phyloP scores from a whole-genome alignment of 2,113 vertebrate genomes.

The Saguinus midas region DNA sequence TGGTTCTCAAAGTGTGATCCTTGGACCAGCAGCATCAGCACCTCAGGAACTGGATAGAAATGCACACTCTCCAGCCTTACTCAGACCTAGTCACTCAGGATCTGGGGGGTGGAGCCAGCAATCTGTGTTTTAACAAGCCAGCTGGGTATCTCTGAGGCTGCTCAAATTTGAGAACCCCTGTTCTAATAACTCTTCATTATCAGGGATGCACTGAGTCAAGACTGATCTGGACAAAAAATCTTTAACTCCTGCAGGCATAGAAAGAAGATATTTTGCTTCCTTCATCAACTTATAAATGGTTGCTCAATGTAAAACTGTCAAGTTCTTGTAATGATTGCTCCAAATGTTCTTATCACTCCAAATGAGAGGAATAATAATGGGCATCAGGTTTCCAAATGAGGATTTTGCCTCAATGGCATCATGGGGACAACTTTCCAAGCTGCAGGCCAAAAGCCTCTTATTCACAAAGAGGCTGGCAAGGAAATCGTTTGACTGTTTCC shows the following conservation, averaged over 20 bases:
- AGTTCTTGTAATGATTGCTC: background rate
- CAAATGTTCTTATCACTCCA: background rate
- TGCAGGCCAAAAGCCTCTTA: conserved; percentile 14
- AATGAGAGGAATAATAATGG: background rate
- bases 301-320: background rate
- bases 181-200: background rate
- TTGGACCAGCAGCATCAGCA: background rate
- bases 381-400: background rate
- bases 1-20: background rate
- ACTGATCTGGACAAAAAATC: background rate
- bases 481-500: conserved; percentile 52
- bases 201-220: background rate
- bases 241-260: background rate
- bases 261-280: background rate
- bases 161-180: background rate
- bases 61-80: background rate
- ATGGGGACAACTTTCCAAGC: conserved; percentile 38
- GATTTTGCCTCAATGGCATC: background rate
- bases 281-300: background rate
- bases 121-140: background rate
- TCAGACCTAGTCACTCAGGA: background rate
- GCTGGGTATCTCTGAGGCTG: background rate
- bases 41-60: background rate
- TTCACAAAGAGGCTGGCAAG: background rate
- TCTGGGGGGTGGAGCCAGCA: accelerated